Evolutionary conservation across 1,140 invertebrate species (phyloP).

Genomic region (Sinella curviseta): DNA sequence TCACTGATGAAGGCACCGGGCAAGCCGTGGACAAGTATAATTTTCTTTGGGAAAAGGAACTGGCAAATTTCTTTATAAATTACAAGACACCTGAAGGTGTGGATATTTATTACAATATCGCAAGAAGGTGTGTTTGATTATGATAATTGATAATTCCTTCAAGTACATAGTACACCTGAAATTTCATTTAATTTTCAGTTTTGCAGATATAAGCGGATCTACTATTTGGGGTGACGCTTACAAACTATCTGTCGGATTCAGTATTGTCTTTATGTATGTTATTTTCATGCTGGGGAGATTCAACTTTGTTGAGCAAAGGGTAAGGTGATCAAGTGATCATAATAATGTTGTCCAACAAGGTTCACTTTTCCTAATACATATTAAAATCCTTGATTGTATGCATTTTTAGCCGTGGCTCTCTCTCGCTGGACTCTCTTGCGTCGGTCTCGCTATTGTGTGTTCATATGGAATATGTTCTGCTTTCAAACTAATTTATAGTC

Average conservation of each 20-base stretch:
- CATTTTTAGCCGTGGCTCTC: constrained; percentile 61
- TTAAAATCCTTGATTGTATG: constrained; percentile 28
- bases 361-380: constrained; percentile 29
- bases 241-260: constrained; percentile 67
- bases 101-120: constrained; percentile 64
- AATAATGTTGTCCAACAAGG: constrained; percentile 9
- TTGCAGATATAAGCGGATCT: constrained; percentile 68
- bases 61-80: constrained; percentile 59
- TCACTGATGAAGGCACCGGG: constrained; percentile 70
- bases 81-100: constrained; percentile 54
- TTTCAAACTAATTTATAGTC: constrained; percentile 73
- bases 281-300: constrained; percentile 71
- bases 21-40: constrained; percentile 55
- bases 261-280: constrained; percentile 73
- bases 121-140: constrained; percentile 59
- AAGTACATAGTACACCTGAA: too few relatives aligned
- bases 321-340: constrained; percentile 54
- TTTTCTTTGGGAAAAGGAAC: constrained; percentile 66
- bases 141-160: background rate
- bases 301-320: constrained; percentile 72
- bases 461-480: constrained; percentile 72
- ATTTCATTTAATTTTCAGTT: too few relatives aligned
- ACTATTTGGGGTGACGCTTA: constrained; percentile 72
- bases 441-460: constrained; percentile 74
- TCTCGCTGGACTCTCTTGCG: constrained; percentile 67